These are phyloP conservation scores for Tipula confusa DNA, from an alignment of 2,888 invertebrate species.

Conservation along the genomic window DNA sequence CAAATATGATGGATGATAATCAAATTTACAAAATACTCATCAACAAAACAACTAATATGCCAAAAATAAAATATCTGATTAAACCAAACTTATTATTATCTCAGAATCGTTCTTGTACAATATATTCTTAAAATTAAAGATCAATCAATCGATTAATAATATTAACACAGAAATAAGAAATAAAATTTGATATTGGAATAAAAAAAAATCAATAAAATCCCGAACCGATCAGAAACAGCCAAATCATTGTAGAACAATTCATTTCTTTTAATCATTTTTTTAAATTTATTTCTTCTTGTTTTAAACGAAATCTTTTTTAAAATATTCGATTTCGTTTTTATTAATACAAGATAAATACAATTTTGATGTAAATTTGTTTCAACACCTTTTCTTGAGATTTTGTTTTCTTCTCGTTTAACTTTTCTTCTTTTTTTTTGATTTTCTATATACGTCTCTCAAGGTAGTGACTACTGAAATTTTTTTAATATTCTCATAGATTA, in stretches of 20 bases:
- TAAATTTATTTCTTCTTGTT: conserved; percentile 25
- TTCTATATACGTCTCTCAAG: neutral
- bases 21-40: neutral
- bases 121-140: neutral
- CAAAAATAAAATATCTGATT: neutral
- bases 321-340: conserved; percentile 3
- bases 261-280: conserved; percentile 15
- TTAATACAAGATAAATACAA: neutral
- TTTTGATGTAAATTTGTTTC: conserved; percentile 6
- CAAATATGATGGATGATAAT: conserved; percentile 20
- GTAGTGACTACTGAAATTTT: neutral
- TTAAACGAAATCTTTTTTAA: neutral
- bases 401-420: neutral
- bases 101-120: neutral
- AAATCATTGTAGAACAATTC: neutral
- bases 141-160: conserved; percentile 9
- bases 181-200: neutral
- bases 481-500: neutral
- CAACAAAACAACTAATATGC: conserved; percentile 20
- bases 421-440: neutral
- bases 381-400: neutral
- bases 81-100: neutral
- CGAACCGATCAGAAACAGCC: neutral
- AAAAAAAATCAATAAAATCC: neutral
- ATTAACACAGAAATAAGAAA: neutral